Evolutionary conservation across 2,888 invertebrate genomes (phyloP), one percentile per base, ranked within the genome.

Genomic region (Heliconius sara): DNA sequence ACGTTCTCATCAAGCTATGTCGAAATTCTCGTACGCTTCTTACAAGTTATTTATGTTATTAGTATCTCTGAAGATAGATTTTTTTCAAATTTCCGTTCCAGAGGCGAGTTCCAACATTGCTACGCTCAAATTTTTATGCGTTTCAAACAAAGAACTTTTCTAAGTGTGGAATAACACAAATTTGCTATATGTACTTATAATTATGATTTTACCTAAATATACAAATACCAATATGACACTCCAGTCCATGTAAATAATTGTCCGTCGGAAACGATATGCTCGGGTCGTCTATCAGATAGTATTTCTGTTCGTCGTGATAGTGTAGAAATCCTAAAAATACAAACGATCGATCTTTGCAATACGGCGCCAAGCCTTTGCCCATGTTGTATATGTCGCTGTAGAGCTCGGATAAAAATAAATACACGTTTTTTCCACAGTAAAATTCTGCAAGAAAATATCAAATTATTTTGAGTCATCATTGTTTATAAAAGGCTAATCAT

Each of bases 401-500:
- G 0, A 92, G 80, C 83, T 95, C 94, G 0, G 95, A 95, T 3
- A 92, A 57, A 83, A 95, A 95, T 13, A 95, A 87, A 86, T 95
- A 95, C 0, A 94, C 93, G 85, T 95, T 95, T 82, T 91, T 94
- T 9, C 95, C 95, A 85, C 95, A 95, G 87, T 94, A 94, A 87
- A 85, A 95, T 79, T 95, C 95, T 95, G 88, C 3, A 86, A 88
- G 22, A 66, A 63, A 57, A 57, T 57, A 3, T 27, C n/a, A 39
- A 39, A 1, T 43, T 16, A 43, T 6, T 43, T 66, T 66, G 16
- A 19, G 30, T 22, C 19, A 66, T 16, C 7, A 19, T 19, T 30
- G 16, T 19, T 13, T 16, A 6, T 27, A 66, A 66, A 63, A 63
- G 5, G 9, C 34, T 34, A 34, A 5, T 34, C 7, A 34, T 34